Evolutionary conservation across 2,113 vertebrate species (phyloP).

Genomic region (Carettochelys insculpta): DNA sequence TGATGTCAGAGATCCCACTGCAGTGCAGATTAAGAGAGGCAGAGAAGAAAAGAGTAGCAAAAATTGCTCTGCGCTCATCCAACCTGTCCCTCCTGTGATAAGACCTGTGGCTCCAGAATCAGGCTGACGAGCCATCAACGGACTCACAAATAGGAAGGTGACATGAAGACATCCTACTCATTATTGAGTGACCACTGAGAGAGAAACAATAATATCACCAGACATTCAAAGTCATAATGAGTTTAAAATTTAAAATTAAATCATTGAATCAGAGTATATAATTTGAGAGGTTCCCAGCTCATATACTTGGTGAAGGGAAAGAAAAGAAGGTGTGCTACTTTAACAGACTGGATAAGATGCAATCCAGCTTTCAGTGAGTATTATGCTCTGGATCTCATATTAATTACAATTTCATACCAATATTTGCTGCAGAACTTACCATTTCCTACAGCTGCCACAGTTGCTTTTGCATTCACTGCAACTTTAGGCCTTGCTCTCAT

Average conservation of each 20-base stretch:
- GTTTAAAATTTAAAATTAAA: too few species aligned
- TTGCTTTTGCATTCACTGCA: neutral
- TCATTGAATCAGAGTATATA: neutral
- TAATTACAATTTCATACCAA: neutral
- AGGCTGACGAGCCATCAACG: too few species aligned
- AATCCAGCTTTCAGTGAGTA: neutral
- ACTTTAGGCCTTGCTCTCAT: neutral
- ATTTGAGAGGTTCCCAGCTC: neutral
- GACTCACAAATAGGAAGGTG: too few species aligned
- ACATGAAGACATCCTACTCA: too few species aligned
- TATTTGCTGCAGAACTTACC: rapidly evolving
- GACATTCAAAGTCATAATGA: neutral
- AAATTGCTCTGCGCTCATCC: too few species aligned
- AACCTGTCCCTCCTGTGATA: too few species aligned
- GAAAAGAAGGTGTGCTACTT: neutral
- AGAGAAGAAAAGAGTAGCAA: too few species aligned
- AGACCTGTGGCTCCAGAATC: too few species aligned
- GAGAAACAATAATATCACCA: neutral
- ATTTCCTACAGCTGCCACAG: neutral
- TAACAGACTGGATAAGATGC: neutral
- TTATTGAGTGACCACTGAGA: too few species aligned
- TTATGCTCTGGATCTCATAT: neutral
- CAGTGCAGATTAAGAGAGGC: too few species aligned
- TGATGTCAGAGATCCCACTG: too few species aligned
- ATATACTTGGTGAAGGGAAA: neutral